Evolutionary conservation across 2,797 vertebrate genomes (phyloP).

Genomic region (Steatocranus sp.): DNA sequence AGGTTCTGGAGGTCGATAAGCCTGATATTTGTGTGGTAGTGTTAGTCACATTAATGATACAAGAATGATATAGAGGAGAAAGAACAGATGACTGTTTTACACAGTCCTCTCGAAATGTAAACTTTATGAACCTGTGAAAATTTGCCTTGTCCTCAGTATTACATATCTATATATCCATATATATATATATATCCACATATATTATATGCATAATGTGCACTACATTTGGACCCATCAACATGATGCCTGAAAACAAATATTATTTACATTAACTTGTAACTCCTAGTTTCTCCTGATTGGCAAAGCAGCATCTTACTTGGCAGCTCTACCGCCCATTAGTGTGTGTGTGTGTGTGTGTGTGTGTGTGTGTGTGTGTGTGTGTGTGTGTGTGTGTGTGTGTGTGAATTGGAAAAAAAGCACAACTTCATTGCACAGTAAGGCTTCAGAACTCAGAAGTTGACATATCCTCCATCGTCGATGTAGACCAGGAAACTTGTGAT

Average conservation of each 20-base stretch:
- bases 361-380: not conserved
- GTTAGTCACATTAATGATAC: constrained; percentile 51
- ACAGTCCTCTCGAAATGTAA: not conserved
- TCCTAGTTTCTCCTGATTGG: not conserved
- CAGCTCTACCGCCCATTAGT: rapidly evolving
- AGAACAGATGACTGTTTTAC: not conserved
- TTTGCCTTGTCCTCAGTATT: not conserved
- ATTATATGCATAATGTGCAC: not conserved
- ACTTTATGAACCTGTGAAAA: not conserved
- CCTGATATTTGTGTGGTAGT: constrained; percentile 20
- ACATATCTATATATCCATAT: not conserved
- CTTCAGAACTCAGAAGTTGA: not conserved
- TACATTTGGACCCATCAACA: constrained; percentile 19
- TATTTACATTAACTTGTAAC: constrained; percentile 1
- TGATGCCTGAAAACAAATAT: not conserved
- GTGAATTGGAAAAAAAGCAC: not conserved
- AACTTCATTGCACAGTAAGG: not conserved
- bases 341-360: not conserved
- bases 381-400: not conserved
- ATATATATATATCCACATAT: not conserved
- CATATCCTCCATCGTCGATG: not conserved
- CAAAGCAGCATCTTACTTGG: not conserved
- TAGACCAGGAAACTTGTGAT: not conserved
- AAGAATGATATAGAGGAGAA: constrained; percentile 12
- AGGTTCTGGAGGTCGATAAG: constrained; percentile 42